Base-by-base conservation (phyloP, 2,113 vertebrate species). In the Pterocles burchelli region DNA sequence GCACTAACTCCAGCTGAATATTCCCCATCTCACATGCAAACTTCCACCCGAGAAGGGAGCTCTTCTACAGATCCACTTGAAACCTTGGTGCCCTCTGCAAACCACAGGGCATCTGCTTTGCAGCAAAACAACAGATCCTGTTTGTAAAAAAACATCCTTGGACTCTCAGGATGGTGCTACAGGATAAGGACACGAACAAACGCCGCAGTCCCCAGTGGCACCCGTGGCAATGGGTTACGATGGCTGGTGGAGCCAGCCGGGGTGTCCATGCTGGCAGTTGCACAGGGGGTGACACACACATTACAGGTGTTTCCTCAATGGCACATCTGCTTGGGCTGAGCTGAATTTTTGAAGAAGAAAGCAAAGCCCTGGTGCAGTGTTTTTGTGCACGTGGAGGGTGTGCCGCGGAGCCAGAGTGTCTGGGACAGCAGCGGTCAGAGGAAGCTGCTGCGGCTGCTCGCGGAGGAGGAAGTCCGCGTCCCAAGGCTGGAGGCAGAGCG, bases 351-450 rank as follows among this genome's bases (percentile, higher is more conserved):
- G 92, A 72, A 71, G 41, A 19, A 90, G 76, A 33, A 85, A 95
- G 87, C 74, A 82, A 83, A 95, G 83, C 31, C 73, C 54, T 46
- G 74, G 18, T 67, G 48, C 11, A 41, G 91, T 93, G 96, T 57
- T 96, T 94, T 59, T 75, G 79, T 90, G 93, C 86, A 72, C 11
- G 31, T 36, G 68, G 90, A 94, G 93, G 95, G 96, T 62, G 97
- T 96, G 94, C 94, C 12, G 3, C 4, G 96, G 97, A 97, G 97
- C 96, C 97, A 96, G 93, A 95, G 89, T 91, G 97, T 97, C 97
- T 97, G 97, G 97, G 90, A 91, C 90, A 80, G 96, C 81, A 1
- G 25, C 63, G n/a, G 94, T 78, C 96, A 96, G 93, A 97, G 97
- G 96, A 97, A 97, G 95, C 95, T 0, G 55, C 88, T 38, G 94